A percentile compares a stretch with the other conserved stretches of the same genome.
phyloP scores from a whole-genome alignment of 2,888 invertebrate species.

The Chirona hameri region DNA sequence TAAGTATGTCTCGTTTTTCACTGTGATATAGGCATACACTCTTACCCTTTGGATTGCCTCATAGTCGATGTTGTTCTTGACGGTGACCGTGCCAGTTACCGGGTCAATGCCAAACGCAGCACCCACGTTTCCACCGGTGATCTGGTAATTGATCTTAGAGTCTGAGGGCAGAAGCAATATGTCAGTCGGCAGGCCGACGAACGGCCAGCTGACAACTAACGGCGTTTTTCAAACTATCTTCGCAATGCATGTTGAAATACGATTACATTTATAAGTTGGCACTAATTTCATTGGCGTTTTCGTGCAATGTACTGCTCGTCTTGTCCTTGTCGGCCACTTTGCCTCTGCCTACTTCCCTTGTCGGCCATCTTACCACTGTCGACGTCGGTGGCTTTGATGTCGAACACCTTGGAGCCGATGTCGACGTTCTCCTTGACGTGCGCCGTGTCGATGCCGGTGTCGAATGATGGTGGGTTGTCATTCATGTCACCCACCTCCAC shows the following conservation, averaged over 20 bases:
- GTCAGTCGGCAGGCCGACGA: too few species aligned
- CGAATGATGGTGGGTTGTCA: constrained; percentile 89
- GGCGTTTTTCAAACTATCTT: too few species aligned
- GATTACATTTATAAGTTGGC: too few species aligned
- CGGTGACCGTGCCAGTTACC: not conserved
- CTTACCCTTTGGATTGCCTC: not conserved
- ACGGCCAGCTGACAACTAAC: too few species aligned
- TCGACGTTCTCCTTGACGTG: constrained; percentile 70
- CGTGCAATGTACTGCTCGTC: too few species aligned
- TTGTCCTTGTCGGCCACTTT: too few species aligned
- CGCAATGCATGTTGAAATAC: too few species aligned
- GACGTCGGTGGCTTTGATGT: constrained; percentile 80
- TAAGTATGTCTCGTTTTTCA: too few species aligned
- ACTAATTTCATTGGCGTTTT: too few species aligned
- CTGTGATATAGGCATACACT: too few species aligned
- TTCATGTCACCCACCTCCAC: constrained; percentile 87
- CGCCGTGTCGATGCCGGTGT: constrained; percentile 60
- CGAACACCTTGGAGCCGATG: constrained; percentile 74
- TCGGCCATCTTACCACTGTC: constrained; percentile 51
- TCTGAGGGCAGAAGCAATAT: not conserved
- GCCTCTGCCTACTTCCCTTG: too few species aligned
- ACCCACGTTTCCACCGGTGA: not conserved
- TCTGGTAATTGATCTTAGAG: not conserved
- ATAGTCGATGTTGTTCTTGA: not conserved
- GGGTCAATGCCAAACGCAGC: not conserved